These are phyloP conservation scores for Parotocinclus haroldoi DNA, from an alignment of 2,797 vertebrate species.

Conservation along the genomic window DNA sequence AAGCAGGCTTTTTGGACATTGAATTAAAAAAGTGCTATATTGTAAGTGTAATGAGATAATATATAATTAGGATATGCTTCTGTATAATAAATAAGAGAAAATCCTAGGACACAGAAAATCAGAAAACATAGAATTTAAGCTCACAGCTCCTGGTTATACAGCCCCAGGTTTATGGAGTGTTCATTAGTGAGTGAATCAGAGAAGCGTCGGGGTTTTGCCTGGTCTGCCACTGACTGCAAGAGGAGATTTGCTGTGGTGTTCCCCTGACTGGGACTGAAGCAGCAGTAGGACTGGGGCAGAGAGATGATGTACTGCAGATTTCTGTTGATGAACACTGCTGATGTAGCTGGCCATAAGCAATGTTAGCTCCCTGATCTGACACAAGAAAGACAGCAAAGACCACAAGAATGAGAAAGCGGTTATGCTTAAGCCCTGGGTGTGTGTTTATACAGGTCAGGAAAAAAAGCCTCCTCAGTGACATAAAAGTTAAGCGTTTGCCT, in stretches of 20 bases:
- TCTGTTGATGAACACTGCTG: constrained; percentile 89
- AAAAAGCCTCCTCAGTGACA: too few relatives aligned
- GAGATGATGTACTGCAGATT: constrained; percentile 84
- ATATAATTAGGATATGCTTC: too few relatives aligned
- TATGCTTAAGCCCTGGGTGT: too few relatives aligned
- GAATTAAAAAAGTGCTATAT: too few relatives aligned
- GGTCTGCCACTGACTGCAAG: constrained; percentile 73
- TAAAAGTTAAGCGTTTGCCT: too few relatives aligned
- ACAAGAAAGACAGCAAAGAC: constrained; percentile 44
- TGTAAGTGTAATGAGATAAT: too few relatives aligned
- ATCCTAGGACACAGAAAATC: too few relatives aligned
- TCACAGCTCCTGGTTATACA: too few relatives aligned
- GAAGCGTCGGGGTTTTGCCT: constrained; percentile 86
- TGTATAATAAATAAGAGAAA: too few relatives aligned
- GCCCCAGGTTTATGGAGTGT: not conserved
- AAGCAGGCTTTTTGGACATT: not conserved
- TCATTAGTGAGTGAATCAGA: constrained; percentile 66
- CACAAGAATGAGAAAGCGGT: not conserved
- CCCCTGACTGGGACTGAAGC: constrained; percentile 70
- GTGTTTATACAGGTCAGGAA: too few relatives aligned
- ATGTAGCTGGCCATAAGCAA: constrained; percentile 91
- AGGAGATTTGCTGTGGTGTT: constrained; percentile 76
- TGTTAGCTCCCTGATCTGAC: constrained; percentile 90
- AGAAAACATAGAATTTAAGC: too few relatives aligned
- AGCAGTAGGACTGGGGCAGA: constrained; percentile 85